Evolutionary conservation across 2,113 vertebrate genomes (phyloP), one percentile per base, ranked within the genome.

Genomic region (Gymnobelideus leadbeateri): DNA sequence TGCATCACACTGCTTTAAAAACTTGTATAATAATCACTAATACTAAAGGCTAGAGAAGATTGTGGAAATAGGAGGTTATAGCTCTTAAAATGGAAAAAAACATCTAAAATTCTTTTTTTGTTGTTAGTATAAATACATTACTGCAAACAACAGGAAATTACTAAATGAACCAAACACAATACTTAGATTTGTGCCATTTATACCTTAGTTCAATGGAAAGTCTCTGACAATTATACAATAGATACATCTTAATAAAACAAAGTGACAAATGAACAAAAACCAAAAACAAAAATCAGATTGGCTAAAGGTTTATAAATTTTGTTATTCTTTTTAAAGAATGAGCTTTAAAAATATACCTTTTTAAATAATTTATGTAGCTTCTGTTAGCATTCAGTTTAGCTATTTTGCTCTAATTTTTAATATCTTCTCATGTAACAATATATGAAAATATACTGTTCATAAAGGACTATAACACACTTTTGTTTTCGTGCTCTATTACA

Each of bases 41-140:
- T 23, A 51, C 12, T 24, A 50, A 24, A 21, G 51, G 43, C 28
- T 6, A n/a, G 14, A 31, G 12, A 8, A 37, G 46, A 26, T 50
- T 89, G 1, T 89, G 54, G 26, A 57, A 37, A 51, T n/a, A 61
- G 43, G 37, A 94, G 7, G 47, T 23, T 1, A 14, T 84, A 52
- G 24, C 37, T 6, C 8, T 54, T 89, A 51, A 24, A 46, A 46
- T 61, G 24, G 93, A 51, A 43, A 91, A 31, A 61, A 92, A 92
- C 61, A 93, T 12, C 91, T 92, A 51, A 95, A 91, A 54, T 52
- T 92, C 26, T 57, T 57, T 57, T 57, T n/a, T 57, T 57, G 55
- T 28, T 54, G 23, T 23, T 24, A 54, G 24, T 54, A 54, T 57
- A 28, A 28, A 57, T 57, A 28, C 55, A 28, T 57, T 57, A 57